Evolutionary conservation across 2,113 vertebrate species (phyloP).

Genomic region (Fulica atra): DNA sequence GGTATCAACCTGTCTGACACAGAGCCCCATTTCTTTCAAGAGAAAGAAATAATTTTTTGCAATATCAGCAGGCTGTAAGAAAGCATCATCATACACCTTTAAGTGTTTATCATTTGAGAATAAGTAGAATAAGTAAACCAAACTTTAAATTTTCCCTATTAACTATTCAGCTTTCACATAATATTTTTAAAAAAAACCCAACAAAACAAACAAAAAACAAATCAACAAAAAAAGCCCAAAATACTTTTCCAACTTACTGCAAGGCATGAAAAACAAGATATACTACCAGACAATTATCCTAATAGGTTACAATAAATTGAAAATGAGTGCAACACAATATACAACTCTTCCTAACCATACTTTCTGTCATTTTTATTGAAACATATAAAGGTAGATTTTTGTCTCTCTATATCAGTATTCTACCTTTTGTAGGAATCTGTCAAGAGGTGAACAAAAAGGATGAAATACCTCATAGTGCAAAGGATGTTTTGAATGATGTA

Average conservation of each 20-base stretch:
- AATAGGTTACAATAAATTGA: neutral
- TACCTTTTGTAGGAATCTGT: neutral
- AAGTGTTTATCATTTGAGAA: neutral
- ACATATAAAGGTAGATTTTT: neutral
- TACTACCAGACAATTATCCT: neutral
- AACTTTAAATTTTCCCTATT: neutral
- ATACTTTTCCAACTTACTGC: neutral
- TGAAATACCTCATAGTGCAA: neutral
- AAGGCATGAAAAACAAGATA: neutral
- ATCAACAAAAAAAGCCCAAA: too few species aligned
- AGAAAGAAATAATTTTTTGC: neutral
- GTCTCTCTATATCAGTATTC: neutral
- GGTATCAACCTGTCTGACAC: neutral
- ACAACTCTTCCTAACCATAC: neutral
- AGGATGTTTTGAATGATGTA: neutral
- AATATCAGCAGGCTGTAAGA: neutral
- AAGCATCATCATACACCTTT: neutral
- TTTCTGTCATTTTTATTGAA: neutral
- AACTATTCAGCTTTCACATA: neutral
- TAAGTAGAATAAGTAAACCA: neutral
- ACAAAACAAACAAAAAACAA: too few species aligned
- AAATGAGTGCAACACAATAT: neutral
- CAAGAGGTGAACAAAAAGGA: neutral
- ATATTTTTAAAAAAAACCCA: neutral
- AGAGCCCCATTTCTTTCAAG: neutral